Percentiles rank a stretch among this genome's conserved stretches.
Evolutionary conservation across 92 coral and sea anemone species (phyloP).

Genomic region (Parazoanthus swiftii): DNA sequence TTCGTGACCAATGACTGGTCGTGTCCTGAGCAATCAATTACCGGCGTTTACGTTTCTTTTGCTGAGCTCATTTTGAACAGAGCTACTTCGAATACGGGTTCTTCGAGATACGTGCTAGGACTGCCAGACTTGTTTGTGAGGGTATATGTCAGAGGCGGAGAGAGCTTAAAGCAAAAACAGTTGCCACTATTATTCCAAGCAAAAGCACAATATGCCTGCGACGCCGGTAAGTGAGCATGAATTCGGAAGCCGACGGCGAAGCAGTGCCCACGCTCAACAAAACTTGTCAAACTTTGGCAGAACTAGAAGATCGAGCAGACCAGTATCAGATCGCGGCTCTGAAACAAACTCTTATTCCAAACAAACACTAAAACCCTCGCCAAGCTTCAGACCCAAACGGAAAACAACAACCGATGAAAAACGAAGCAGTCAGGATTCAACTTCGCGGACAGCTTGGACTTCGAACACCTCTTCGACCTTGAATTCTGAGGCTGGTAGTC

Average conservation of each 20-base stretch:
- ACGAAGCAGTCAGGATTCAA: background rate
- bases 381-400: background rate
- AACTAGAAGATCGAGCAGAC: conserved; percentile 21
- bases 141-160: background rate
- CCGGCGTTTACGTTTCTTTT: background rate
- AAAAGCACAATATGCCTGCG: background rate
- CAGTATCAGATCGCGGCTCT: conserved; percentile 1
- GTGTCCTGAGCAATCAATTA: background rate
- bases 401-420: background rate
- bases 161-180: background rate
- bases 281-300: background rate
- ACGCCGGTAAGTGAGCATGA: background rate
- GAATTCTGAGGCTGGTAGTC: background rate
- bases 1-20: conserved; percentile 6
- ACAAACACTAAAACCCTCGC: background rate
- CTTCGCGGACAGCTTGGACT: background rate
- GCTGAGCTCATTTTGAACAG: background rate
- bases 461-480: background rate
- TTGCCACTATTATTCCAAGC: background rate
- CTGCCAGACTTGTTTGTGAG: too few relatives aligned
- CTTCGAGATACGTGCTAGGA: background rate
- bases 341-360: background rate
- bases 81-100: background rate
- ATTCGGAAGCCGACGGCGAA: background rate
- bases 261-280: background rate